A percentile compares a stretch with the other conserved stretches of the same genome.
phyloP scores from a whole-genome alignment of 1,140 invertebrate genomes.

The Pseudobourletiella spinata region DNA sequence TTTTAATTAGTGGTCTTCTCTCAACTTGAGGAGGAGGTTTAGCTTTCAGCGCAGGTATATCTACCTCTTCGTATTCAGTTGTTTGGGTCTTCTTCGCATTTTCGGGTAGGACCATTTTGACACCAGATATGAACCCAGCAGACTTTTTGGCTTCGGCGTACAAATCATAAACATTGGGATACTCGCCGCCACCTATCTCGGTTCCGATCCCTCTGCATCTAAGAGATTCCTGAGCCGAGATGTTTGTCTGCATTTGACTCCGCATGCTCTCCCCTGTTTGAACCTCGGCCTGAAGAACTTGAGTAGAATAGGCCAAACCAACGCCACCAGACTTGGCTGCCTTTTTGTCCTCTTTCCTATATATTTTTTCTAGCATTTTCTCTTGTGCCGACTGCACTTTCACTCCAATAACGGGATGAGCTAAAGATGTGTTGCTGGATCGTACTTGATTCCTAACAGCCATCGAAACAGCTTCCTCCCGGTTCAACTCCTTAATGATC shows the following conservation, averaged over 20 bases:
- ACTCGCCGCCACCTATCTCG: constrained; percentile 41
- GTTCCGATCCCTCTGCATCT: constrained; percentile 11
- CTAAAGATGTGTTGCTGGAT: constrained; percentile 16
- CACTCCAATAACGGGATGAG: constrained; percentile 31
- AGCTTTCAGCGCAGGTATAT: constrained; percentile 60
- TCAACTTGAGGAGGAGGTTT: constrained; percentile 53
- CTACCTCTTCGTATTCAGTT: constrained; percentile 74
- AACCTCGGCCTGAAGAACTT: constrained; percentile 13
- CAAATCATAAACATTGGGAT: constrained; percentile 75
- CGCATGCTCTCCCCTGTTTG: constrained; percentile 23
- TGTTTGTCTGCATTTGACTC: constrained; percentile 48
- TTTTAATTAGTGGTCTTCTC: constrained; percentile 57
- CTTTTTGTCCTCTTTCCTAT: constrained; percentile 82
- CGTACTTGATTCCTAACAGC: constrained; percentile 26
- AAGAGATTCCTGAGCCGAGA: constrained; percentile 16
- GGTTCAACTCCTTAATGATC: constrained; percentile 23
- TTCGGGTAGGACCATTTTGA: constrained; percentile 69
- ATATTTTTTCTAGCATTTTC: constrained; percentile 65
- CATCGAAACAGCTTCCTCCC: constrained; percentile 16
- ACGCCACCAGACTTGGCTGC: constrained; percentile 49
- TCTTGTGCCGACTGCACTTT: constrained; percentile 72
- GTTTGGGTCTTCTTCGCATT: constrained; percentile 60
- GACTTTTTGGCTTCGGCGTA: constrained; percentile 56
- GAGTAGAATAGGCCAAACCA: constrained; percentile 36
- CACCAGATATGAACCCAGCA: constrained; percentile 64